Conservation (phyloP, 1,140 invertebrate species). For the Venturia canescens region DNA sequence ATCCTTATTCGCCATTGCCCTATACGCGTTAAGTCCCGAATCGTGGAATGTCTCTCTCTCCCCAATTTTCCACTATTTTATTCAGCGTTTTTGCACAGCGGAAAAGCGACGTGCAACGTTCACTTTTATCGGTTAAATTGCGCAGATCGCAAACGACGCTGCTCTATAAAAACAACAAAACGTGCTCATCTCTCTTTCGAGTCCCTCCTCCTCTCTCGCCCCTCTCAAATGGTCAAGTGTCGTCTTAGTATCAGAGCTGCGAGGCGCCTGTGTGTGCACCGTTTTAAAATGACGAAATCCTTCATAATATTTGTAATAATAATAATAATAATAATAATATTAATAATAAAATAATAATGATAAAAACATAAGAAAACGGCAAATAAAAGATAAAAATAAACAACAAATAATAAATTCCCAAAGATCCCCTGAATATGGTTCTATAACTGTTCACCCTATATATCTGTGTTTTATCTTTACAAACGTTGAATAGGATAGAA, state of each 20-base stretch:
- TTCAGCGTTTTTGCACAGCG: constrained; percentile 63
- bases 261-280: too few species aligned
- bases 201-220: constrained; percentile 39
- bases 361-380: not conserved
- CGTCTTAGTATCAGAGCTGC: too few species aligned
- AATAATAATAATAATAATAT: too few species aligned
- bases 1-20: constrained; percentile 65
- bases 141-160: too few species aligned
- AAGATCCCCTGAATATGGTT: constrained; percentile 36
- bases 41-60: constrained; percentile 73
- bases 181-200: constrained; percentile 49
- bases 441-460: constrained; percentile 5
- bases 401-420: constrained; percentile 25
- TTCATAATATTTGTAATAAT: too few species aligned
- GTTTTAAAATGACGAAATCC: not conserved
- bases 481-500: constrained; percentile 63
- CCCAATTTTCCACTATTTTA: constrained; percentile 72
- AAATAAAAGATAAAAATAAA: constrained; percentile 36
- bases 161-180: too few species aligned
- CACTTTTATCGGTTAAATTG: not conserved
- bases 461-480: constrained; percentile 27
- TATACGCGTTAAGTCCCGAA: constrained; percentile 74
- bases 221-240: too few species aligned
- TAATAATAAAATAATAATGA: too few species aligned
- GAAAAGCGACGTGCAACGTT: constrained; percentile 63